Conservation (phyloP, 1,140 invertebrate genomes). For the Leucophenga varia region DNA sequence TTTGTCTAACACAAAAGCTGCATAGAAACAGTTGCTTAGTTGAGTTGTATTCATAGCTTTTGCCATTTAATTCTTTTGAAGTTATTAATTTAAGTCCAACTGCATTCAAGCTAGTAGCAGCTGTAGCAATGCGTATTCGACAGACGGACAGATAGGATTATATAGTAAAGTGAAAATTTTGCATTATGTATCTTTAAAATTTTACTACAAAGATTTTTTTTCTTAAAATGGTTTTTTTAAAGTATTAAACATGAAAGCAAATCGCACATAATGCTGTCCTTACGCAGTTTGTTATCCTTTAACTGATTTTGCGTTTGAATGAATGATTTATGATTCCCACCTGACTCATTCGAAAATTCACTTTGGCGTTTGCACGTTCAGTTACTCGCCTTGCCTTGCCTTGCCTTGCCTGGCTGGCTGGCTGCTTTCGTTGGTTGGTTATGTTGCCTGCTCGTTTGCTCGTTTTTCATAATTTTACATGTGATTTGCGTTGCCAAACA, state of each 20-base stretch:
- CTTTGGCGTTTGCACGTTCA: no score
- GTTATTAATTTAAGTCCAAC: slow-evolving; percentile 53
- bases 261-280: no score
- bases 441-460: slow-evolving; percentile 33
- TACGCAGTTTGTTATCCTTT: slow-evolving; percentile 29
- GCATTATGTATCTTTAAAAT: no score
- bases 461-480: slow-evolving; percentile 51
- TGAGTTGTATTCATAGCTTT: no score
- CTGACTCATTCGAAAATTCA: slow-evolving; percentile 49
- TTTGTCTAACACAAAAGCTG: no score
- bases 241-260: no score
- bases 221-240: no score
- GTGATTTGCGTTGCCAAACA: slow-evolving; percentile 29
- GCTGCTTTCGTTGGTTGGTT: no score
- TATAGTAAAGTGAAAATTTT: no score
- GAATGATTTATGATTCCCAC: slow-evolving; percentile 46
- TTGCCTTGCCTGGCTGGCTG: slow-evolving; percentile 15
- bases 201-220: no score
- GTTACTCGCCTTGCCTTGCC: no score
- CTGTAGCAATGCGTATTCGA: slow-evolving; percentile 17
- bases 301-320: slow-evolving; percentile 50
- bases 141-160: slow-evolving; percentile 15
- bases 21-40: no score
- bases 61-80: slow-evolving; percentile 52
- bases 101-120: slow-evolving; percentile 32